phyloP scores from a whole-genome alignment of 2,797 vertebrate species.

The Girardinus metallicus region DNA sequence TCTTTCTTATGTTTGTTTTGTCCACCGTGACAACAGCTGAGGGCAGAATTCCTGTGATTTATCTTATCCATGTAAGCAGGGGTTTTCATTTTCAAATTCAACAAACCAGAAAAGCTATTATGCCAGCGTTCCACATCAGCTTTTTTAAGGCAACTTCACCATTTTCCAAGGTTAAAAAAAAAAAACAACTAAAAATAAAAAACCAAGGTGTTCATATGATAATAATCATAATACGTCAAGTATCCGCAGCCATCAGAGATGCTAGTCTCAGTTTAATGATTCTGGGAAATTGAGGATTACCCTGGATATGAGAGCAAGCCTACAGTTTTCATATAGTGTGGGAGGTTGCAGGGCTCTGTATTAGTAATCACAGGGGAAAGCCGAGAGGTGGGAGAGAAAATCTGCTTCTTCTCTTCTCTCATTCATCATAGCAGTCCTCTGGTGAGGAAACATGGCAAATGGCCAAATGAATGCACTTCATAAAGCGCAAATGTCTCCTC shows the following conservation, averaged over 20 bases:
- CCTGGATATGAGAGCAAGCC: conserved; percentile 83
- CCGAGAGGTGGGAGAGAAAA: conserved; percentile 84
- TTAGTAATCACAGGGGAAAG: conserved; percentile 84
- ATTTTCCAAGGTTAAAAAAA: conserved; percentile 60
- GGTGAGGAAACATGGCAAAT: conserved; percentile 85
- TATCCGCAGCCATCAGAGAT: conserved; percentile 81
- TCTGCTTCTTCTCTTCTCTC: conserved; percentile 84
- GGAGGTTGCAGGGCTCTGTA: conserved; percentile 83
- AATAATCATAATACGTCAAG: conserved; percentile 83
- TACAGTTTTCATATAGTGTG: conserved; percentile 84
- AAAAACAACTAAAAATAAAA: conserved; percentile 5
- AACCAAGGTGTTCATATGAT: conserved; percentile 79
- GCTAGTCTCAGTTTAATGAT: conserved; percentile 84
- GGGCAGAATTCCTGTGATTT: conserved; percentile 68
- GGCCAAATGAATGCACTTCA: conserved; percentile 85
- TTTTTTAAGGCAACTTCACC: conserved; percentile 70
- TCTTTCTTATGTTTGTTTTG: conserved; percentile 58
- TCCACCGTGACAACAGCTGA: conserved; percentile 80
- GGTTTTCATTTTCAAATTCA: conserved; percentile 62
- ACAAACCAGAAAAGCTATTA: conserved; percentile 72
- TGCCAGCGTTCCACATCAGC: conserved; percentile 74
- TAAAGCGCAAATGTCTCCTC: conserved; percentile 84
- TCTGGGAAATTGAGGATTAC: conserved; percentile 84
- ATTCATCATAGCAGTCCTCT: conserved; percentile 85
- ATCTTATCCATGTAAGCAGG: conserved; percentile 59